Conservation (phyloP, 2,797 vertebrate genomes). For the Potorous gilbertii region DNA sequence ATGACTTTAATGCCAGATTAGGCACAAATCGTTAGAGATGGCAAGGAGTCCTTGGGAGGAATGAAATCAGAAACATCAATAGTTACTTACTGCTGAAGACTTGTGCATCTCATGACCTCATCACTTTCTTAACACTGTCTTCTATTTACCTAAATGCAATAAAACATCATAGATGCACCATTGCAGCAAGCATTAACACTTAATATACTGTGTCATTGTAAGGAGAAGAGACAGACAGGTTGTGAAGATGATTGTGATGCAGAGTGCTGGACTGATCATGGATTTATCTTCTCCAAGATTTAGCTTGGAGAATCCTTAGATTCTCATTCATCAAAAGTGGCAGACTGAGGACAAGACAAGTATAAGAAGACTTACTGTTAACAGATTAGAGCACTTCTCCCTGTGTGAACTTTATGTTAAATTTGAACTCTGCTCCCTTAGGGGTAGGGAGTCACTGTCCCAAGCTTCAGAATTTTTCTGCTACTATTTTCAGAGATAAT, state of each 20-base stretch:
- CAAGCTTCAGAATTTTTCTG: too few relatives aligned
- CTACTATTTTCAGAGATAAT: too few relatives aligned
- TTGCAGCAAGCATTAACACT: not conserved
- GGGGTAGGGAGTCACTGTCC: too few relatives aligned
- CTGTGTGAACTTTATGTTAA: too few relatives aligned
- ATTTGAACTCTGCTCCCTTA: too few relatives aligned
- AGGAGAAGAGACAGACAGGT: not conserved
- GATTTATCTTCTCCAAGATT: not conserved
- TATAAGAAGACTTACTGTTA: too few relatives aligned
- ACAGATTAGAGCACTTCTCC: too few relatives aligned
- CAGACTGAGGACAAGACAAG: too few relatives aligned
- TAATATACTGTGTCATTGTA: not conserved
- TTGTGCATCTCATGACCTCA: not conserved
- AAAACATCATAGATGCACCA: not conserved
- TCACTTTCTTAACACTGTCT: not conserved
- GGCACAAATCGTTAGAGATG: not conserved
- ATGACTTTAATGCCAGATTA: not conserved
- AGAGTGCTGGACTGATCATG: not conserved
- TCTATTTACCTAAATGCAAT: not conserved
- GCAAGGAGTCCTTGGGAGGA: not conserved
- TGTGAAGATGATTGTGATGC: too few relatives aligned
- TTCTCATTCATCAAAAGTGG: too few relatives aligned
- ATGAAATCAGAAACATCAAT: not conserved
- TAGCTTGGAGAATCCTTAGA: too few relatives aligned
- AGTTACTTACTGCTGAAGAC: not conserved